phyloP scores from a whole-genome alignment of 1,140 invertebrate genomes.

The Batillaria attramentaria region DNA sequence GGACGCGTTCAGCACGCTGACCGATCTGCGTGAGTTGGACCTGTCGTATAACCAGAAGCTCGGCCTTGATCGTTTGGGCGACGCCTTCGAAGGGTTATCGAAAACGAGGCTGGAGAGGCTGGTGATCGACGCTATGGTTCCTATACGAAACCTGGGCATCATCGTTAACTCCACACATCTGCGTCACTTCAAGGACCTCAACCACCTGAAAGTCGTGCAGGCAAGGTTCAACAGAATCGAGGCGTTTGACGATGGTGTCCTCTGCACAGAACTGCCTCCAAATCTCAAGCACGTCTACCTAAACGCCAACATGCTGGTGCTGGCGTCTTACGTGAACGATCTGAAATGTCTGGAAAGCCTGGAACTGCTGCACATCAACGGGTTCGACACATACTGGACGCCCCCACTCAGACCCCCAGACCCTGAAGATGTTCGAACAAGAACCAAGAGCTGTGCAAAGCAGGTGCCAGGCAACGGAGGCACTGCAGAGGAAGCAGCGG shows the following conservation, averaged over 20 bases:
- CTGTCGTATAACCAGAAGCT: conserved; percentile 32
- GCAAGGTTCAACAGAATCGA: conserved; percentile 17
- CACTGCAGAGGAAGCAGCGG: not conserved
- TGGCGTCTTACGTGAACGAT: conserved; percentile 20
- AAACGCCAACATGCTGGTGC: conserved; percentile 8
- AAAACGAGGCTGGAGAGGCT: conserved; percentile 29
- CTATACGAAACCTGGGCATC: conserved; percentile 10
- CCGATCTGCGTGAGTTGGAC: conserved; percentile 27
- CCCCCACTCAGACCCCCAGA: conserved; percentile 4
- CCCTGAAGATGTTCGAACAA: not conserved
- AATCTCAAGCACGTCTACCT: conserved; percentile 6
- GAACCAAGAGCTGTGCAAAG: not conserved
- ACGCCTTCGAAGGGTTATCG: conserved; percentile 30
- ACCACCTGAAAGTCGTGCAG: not conserved
- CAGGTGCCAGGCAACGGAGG: not conserved
- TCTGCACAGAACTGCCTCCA: conserved; percentile 8
- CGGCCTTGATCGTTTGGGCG: conserved; percentile 13
- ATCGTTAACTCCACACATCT: conserved; percentile 16
- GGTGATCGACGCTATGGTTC: conserved; percentile 7
- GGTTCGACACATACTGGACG: conserved; percentile 19
- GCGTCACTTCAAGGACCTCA: conserved; percentile 11
- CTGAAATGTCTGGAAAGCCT: conserved; percentile 9
- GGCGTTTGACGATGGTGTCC: conserved; percentile 1
- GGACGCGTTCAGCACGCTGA: conserved; percentile 17
- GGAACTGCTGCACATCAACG: not conserved